Evolutionary conservation across 2,797 vertebrate species (phyloP).

Genomic region (Paedocypris micromegethes): DNA sequence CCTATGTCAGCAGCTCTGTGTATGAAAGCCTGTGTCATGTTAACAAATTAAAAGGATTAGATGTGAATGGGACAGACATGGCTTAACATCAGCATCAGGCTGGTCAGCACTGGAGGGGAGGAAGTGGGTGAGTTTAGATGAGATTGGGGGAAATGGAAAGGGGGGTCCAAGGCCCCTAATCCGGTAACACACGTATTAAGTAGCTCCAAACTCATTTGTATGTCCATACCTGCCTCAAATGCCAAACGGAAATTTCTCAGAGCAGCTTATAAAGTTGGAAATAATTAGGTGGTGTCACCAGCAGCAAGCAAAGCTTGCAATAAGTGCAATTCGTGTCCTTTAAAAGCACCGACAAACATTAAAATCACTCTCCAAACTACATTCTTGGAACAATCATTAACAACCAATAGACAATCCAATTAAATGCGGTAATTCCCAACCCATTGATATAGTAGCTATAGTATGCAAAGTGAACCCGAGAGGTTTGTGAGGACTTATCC

Average conservation of each 20-base stretch:
- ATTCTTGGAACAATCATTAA: no score
- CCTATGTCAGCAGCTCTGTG: constrained; percentile 46
- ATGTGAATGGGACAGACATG: constrained; percentile 64
- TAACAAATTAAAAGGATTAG: constrained; percentile 74
- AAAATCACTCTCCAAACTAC: no score
- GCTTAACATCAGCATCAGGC: constrained; percentile 64
- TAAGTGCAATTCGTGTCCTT: no score
- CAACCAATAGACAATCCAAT: no score
- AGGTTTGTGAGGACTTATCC: no score
- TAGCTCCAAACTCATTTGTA: constrained; percentile 39
- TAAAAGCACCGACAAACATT: no score
- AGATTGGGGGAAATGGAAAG: constrained; percentile 18
- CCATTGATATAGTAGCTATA: no score
- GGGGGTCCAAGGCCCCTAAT: constrained; percentile 50
- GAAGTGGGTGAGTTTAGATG: constrained; percentile 35
- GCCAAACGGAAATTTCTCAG: constrained; percentile 11
- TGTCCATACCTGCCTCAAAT: constrained; percentile 28
- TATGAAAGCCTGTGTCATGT: constrained; percentile 57
- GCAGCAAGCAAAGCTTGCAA: neutral
- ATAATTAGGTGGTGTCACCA: neutral
- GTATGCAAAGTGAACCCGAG: no score
- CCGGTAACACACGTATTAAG: constrained; percentile 44
- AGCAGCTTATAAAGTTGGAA: constrained; percentile 14
- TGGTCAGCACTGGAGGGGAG: constrained; percentile 54
- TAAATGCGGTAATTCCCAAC: no score